Evolutionary conservation across 2,797 vertebrate species (phyloP).

Genomic region (Sebastes diploproa): DNA sequence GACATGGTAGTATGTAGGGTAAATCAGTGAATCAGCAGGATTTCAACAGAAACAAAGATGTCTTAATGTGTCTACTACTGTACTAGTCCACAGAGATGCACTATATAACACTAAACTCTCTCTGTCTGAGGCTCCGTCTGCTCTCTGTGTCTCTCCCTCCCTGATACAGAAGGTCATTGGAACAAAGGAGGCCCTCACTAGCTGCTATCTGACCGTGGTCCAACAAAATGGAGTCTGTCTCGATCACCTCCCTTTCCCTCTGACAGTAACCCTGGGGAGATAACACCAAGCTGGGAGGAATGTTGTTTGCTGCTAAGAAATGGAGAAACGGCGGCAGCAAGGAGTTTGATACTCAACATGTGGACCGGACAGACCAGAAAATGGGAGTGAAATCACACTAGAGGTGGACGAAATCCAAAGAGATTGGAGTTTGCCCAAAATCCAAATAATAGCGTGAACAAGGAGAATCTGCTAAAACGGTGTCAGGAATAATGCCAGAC

Average conservation of each 20-base stretch:
- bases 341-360: constrained; percentile 50
- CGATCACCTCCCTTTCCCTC: constrained; percentile 54
- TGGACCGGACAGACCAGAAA: constrained; percentile 29
- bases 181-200: constrained; percentile 60
- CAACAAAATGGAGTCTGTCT: constrained; percentile 65
- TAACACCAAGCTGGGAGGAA: constrained; percentile 44
- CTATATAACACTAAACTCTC: background rate
- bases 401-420: constrained; percentile 17
- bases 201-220: constrained; percentile 63
- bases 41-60: background rate
- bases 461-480: constrained; percentile 19
- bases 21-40: background rate
- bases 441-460: constrained; percentile 17
- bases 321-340: background rate
- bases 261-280: constrained; percentile 59
- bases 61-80: background rate
- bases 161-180: constrained; percentile 22
- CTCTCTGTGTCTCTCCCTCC: background rate
- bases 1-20: background rate
- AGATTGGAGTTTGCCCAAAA: background rate
- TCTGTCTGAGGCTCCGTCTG: background rate
- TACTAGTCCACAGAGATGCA: background rate
- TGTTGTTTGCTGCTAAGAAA: constrained; percentile 46
- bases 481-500: constrained; percentile 21
- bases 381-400: constrained; percentile 22